phyloP scores from a whole-genome alignment of 2,888 invertebrate species.

The Acanthopleura granulata region DNA sequence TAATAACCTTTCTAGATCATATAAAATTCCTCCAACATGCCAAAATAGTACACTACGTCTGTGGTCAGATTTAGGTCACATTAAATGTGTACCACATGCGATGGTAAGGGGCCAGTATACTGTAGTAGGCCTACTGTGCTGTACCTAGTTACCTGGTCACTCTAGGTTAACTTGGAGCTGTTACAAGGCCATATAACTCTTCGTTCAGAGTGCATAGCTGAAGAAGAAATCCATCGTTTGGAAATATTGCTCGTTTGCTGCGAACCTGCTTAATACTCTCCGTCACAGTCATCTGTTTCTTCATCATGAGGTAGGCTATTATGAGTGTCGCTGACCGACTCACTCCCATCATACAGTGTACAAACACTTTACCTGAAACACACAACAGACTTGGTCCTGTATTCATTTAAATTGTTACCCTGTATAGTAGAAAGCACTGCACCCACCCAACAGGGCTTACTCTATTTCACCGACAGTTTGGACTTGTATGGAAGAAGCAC shows the following conservation, averaged over 20 bases:
- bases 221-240: conserved; percentile 72
- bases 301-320: conserved; percentile 71
- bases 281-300: conserved; percentile 64
- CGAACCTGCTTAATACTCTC: conserved; percentile 69
- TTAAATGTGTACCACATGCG: no score
- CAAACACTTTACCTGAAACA: conserved; percentile 69
- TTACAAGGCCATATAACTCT: no score
- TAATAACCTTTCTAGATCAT: no score
- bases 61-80: no score
- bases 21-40: no score
- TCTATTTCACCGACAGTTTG: neutral
- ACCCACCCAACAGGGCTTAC: neutral
- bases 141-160: no score
- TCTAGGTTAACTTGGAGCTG: no score
- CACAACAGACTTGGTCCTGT: conserved; percentile 14
- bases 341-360: conserved; percentile 72
- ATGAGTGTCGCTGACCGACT: conserved; percentile 72
- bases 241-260: conserved; percentile 68
- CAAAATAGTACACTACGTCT: no score
- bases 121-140: no score
- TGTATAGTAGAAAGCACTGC: neutral
- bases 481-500: no score
- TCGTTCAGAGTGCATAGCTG: conserved; percentile 50
- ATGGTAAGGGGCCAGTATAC: no score
- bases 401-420: neutral